phyloP scores from a whole-genome alignment of 2,888 invertebrate genomes.

The Vandiemenella viatica region DNA sequence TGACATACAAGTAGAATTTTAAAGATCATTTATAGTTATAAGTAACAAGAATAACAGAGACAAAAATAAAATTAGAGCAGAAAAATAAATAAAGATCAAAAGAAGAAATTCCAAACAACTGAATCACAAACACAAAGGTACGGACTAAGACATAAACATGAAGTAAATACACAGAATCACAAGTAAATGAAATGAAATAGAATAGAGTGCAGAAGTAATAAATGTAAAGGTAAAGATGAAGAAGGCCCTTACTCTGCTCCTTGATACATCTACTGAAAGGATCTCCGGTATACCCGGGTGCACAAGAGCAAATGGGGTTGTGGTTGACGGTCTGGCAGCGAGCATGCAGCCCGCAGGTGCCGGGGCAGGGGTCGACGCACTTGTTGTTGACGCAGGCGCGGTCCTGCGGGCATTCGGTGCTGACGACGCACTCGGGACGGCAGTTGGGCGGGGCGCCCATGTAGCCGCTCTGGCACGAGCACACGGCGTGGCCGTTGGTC shows the following conservation, averaged over 20 bases:
- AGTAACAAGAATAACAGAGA: no score
- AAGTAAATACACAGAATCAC: no score
- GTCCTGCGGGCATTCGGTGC: conserved; percentile 67
- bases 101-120: no score
- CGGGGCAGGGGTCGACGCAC: conserved; percentile 67
- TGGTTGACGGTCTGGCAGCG: conserved; percentile 73
- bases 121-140: no score
- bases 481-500: conserved; percentile 62
- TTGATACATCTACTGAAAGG: conserved; percentile 54
- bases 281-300: conserved; percentile 62
- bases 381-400: conserved; percentile 67
- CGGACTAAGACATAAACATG: no score
- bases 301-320: conserved; percentile 74
- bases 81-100: no score
- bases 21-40: no score
- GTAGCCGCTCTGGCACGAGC: conserved; percentile 59
- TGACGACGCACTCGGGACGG: conserved; percentile 68
- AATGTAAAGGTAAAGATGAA: background rate
- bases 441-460: conserved; percentile 67
- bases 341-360: conserved; percentile 66
- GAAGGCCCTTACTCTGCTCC: conserved; percentile 39
- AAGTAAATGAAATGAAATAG: background rate
- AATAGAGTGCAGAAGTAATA: background rate
- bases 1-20: background rate
- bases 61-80: no score